phyloP scores from a whole-genome alignment of 2,888 invertebrate species.

The Drosophila ezoana region DNA sequence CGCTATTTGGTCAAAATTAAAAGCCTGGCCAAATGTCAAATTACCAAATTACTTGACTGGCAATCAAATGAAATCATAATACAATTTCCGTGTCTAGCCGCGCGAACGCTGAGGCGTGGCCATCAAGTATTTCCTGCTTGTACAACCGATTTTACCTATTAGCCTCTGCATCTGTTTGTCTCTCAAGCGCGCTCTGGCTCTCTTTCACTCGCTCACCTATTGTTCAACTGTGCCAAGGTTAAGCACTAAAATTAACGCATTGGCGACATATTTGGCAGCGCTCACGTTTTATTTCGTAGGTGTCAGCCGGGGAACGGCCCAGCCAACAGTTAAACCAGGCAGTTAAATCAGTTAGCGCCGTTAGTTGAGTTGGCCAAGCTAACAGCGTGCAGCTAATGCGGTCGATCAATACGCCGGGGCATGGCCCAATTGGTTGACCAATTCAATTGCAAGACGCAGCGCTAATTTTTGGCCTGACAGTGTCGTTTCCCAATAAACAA shows the following conservation, averaged over 20 bases:
- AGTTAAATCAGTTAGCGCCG: slow-evolving; percentile 30
- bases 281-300: slow-evolving; percentile 74
- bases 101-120: slow-evolving; percentile 33
- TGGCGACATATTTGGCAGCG: slow-evolving; percentile 37
- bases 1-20: slow-evolving; percentile 44
- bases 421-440: slow-evolving; percentile 25
- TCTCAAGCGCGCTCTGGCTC: not conserved
- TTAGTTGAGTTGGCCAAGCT: slow-evolving; percentile 25
- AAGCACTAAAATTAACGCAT: slow-evolving; percentile 37
- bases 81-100: slow-evolving; percentile 32
- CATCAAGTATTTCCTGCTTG: slow-evolving; percentile 44
- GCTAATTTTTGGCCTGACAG: slow-evolving; percentile 19
- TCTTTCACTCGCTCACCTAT: not conserved
- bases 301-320: slow-evolving; percentile 51
- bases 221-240: slow-evolving; percentile 69
- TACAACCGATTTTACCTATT: not conserved
- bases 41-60: slow-evolving; percentile 38
- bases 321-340: slow-evolving; percentile 42
- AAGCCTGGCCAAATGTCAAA: slow-evolving; percentile 62
- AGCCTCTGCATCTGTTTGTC: not conserved
- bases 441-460: slow-evolving; percentile 54
- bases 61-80: slow-evolving; percentile 49
- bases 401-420: slow-evolving; percentile 42
- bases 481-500: slow-evolving; percentile 14
- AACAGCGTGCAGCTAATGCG: slow-evolving; percentile 46